Conservation (phyloP, 2,113 vertebrate genomes). For the Myrmecobius fasciatus region DNA sequence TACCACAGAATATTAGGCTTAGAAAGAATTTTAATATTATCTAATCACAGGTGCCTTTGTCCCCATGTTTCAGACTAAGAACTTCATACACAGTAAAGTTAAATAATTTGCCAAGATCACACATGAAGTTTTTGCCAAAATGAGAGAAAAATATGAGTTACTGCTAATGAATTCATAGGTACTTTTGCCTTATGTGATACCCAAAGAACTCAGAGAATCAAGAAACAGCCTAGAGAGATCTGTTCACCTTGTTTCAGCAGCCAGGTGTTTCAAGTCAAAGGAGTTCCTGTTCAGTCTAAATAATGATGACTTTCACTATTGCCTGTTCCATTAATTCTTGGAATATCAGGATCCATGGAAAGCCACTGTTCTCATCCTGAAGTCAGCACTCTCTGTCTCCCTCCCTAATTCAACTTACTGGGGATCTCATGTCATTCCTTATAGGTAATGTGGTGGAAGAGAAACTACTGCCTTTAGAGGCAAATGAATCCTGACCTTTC, state of each 20-base stretch:
- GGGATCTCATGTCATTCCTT: background rate
- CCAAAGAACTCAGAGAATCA: background rate
- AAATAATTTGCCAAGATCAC: background rate
- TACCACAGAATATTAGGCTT: background rate
- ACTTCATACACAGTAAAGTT: background rate
- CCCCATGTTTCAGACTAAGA: background rate
- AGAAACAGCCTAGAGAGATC: background rate
- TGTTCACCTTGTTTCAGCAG: background rate
- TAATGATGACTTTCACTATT: background rate
- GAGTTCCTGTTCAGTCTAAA: background rate
- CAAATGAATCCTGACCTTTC: background rate
- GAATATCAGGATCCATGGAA: background rate
- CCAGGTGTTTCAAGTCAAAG: background rate
- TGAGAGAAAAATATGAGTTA: background rate
- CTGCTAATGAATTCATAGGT: background rate
- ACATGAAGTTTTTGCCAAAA: background rate
- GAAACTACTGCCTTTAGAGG: background rate
- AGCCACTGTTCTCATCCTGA: background rate
- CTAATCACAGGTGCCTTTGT: background rate
- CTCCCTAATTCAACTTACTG: background rate
- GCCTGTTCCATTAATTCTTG: background rate
- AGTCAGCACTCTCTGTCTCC: background rate
- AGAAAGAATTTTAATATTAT: background rate
- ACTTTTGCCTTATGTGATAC: background rate
- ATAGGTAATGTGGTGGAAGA: background rate